Evolutionary conservation across 2,797 vertebrate genomes (phyloP), one percentile per base, ranked within the genome.

Genomic region (Melopsittacus undulatus): DNA sequence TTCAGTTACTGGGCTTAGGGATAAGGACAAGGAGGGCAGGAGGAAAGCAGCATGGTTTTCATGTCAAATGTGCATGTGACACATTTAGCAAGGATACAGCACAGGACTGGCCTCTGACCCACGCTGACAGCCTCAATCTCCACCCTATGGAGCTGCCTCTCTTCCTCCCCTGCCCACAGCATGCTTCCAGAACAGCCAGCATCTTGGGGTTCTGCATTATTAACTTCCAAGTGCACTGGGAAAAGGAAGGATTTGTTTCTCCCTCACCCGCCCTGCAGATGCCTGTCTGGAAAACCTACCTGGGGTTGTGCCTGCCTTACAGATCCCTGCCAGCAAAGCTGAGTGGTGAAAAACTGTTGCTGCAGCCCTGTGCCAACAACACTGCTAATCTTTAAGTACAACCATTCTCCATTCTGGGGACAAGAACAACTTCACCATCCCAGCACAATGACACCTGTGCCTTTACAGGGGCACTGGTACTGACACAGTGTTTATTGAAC

Each of bases 51-150:
- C 34, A 48, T 2, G 2, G 40, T 40, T 64, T 56, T 74, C 52
- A 54, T 6, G n/a, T n/a, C 68, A 67, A 32, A 21, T 9, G 22
- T 21, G 36, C 45, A 29, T 4, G 17, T 69, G 49, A 40, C 24
- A 59, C n/a, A 20, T 22, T 56, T 5, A 74, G 30, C 49, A 70
- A 63, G 68, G 36, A 91, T 64, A 19, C 5, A 54, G 70, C 34
- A 46, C 42, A 68, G 29, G 36, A 72, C 51, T 8, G 13, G 1
- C 10, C 40, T 86, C 43, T 80, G 24, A 18, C 22, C 32, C 34
- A 40, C 45, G 23, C 0, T 0, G 1, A 54, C 11, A 70, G n/a
- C 30, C 49, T 83, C 42, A 27, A 20, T 8, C 66, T 38, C 21
- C 69, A 70, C 45, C 3, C 12, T n/a, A 10, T 0, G 11, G 26